Base-by-base conservation (phyloP, 37 sponge, comb jelly and placozoan species). In the Agelas oroides region DNA sequence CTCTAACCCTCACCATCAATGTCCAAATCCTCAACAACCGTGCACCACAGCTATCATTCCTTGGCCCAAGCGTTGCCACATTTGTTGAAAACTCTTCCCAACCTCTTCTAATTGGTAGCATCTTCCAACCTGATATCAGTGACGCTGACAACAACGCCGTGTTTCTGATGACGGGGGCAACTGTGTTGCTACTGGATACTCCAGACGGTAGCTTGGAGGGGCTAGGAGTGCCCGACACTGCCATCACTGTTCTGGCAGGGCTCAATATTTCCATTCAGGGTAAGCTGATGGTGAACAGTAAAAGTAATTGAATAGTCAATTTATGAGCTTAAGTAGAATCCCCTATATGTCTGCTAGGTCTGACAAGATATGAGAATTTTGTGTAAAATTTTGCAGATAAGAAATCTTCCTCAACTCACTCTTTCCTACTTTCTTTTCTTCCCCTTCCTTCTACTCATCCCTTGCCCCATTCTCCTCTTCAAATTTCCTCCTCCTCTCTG, bases 11-110 rank as follows among this genome's bases (percentile, higher is more conserved):
- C 12, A 36, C 36, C 11, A 34, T 87, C 35, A 64, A 80, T 15
- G 85, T 92, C 2, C 32, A 32, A 21, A 64, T 54, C 23, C 33
- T 92, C 63, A 92, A 92, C 59, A 65, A 92, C 59, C 78, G 87
- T 28, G 25, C 88, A 25, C 92, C 92, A n/a, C 25, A 41, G 30
- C 65, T 92, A 1, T 17, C 62, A 20, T 53, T 92, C 32, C 53
- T 5, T 65, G 89, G 89, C 11, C 62, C 15, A 33, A 36, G 27
- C 19, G 59, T 55, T n/a, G 69, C 58, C 17, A 35, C 28, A 18
- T 92, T 69, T 39, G 71, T 24, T 15, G 92, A 92, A 70, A 88
- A 81, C 0, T 24, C 76, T 1, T 23, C 58, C 33, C 18, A 23
- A 32, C 53, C 66, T 24, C 40, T 67, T 21, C 59, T 59, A 28